Conservation (phyloP, 30 jellyfish, hydroid and myxozoan genomes). For the Aurelia sp. region DNA sequence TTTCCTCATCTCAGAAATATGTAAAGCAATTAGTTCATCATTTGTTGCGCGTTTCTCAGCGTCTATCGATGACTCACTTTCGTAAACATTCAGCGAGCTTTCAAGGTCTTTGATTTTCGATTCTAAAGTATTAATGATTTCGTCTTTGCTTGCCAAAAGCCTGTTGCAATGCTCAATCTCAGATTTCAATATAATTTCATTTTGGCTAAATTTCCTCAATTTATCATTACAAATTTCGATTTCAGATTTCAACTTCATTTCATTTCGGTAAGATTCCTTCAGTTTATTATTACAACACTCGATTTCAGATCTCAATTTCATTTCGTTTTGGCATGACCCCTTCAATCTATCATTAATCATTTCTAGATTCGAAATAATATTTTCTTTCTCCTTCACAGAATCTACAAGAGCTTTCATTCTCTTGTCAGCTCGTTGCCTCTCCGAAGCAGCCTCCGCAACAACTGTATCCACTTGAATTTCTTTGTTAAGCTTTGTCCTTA, state of each 20-base stretch:
- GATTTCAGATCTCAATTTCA: conserved; percentile 20
- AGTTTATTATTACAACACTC: not conserved
- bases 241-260: conserved; percentile 22
- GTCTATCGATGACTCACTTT: not conserved
- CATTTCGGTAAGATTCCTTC: not conserved
- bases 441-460: conserved; percentile 32
- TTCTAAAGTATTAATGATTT: conserved; percentile 10
- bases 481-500: not conserved
- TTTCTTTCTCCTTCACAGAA: conserved; percentile 15
- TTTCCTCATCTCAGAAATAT: conserved; percentile 86
- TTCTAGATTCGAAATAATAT: conserved; percentile 3
- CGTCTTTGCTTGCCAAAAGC: conserved; percentile 18
- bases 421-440: conserved; percentile 25
- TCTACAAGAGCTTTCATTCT: not conserved
- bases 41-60: conserved; percentile 38
- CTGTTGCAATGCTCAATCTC: conserved; percentile 12
- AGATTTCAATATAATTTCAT: not conserved
- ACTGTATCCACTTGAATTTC: conserved; percentile 67
- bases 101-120: conserved; percentile 14
- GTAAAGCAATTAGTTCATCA: conserved; percentile 74
- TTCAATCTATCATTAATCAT: not conserved
- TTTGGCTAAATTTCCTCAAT: not conserved
- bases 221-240: not conserved
- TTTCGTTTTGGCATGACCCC: not conserved
- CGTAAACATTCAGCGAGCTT: conserved; percentile 3